A percentile compares a stretch with the other conserved stretches of the same genome.
Evolutionary conservation across 2,797 vertebrate species (phyloP).

Genomic region (Coregonus ussuriensis): DNA sequence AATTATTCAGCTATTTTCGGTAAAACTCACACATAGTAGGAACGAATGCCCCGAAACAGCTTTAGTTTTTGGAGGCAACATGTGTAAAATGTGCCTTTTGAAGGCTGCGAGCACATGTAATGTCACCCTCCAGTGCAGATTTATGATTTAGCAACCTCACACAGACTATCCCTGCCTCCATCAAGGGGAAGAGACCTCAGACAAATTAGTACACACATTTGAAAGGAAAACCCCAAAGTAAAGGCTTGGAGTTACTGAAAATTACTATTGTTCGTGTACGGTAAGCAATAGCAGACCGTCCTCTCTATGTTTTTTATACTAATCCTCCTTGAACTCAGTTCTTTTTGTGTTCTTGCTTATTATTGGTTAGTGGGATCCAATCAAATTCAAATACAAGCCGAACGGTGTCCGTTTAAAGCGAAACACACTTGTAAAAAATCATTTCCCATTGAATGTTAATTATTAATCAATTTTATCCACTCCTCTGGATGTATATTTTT

Average conservation of each 20-base stretch:
- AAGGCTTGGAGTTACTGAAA: slow-evolving; percentile 4
- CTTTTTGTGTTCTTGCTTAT: neutral
- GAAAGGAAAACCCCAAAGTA: neutral
- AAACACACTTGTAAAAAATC: slow-evolving; percentile 25
- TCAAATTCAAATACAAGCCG: slow-evolving; percentile 29
- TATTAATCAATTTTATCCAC: slow-evolving; percentile 34
- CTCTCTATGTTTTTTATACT: slow-evolving; percentile 14
- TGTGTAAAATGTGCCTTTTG: neutral
- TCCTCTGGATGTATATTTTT: slow-evolving; percentile 9
- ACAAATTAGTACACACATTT: slow-evolving; percentile 17
- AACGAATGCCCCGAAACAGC: slow-evolving; percentile 10
- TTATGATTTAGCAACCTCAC: neutral
- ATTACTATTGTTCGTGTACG: neutral
- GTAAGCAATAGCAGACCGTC: neutral
- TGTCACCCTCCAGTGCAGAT: slow-evolving; percentile 1
- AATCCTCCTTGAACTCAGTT: neutral
- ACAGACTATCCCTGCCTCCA: neutral
- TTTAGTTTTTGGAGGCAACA: slow-evolving; percentile 2
- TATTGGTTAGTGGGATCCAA: slow-evolving; percentile 14
- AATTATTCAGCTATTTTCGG: slow-evolving; percentile 10
- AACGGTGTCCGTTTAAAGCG: neutral
- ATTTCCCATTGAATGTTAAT: slow-evolving; percentile 40
- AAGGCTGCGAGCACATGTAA: neutral
- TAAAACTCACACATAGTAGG: neutral
- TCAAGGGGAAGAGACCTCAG: neutral